Evolutionary conservation across 2,797 vertebrate species (phyloP), one percentile per base, ranked within the genome.

Genomic region (Syndactyla subalaris): DNA sequence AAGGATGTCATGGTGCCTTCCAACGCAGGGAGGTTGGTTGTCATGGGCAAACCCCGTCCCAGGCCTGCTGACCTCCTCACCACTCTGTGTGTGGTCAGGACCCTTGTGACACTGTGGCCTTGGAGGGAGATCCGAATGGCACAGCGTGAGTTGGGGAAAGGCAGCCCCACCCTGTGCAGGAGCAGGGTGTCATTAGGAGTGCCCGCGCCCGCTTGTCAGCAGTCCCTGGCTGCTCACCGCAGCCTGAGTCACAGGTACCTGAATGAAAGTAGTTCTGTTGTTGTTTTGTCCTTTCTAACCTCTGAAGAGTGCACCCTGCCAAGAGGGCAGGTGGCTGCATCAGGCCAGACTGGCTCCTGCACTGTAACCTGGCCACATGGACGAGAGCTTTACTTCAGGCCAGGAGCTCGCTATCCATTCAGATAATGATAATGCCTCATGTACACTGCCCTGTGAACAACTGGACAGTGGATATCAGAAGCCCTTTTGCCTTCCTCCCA

Each of bases 201-300:
- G 79, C 74, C 95, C 34, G 30, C 79, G 30, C 93, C 92, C 16
- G 24, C 83, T 92, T 13, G 29, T 93, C 95, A 75, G 93, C 97
- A 96, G 79, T 65, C 67, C 63, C 89, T 70, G 66, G 88, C 91
- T 8, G 2, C 83, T 51, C 51, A 92, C 48, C 10, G 1, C 58
- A 58, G 63, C 73, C 82, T 97, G 96, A 98, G 91, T 98, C 97
- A 98, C 76, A 18, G 3, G 36, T 73, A 82, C 43, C 58, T 15
- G 58, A 97, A 98, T 61, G 97, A 98, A 98, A 98, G 97, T 97
- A 86, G 84, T 91, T 96, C 65, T 97, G 82, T 82, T 97, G 93
- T 96, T 96, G 91, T 94, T 87, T 95, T 91, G 86, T 89, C 62
- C 85, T 90, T 88, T 62, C 80, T 74, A 51, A 34, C 68, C 88